Evolutionary conservation across 2,797 vertebrate species (phyloP), one percentile per base, ranked within the genome.

Genomic region (Parambassis ranga): DNA sequence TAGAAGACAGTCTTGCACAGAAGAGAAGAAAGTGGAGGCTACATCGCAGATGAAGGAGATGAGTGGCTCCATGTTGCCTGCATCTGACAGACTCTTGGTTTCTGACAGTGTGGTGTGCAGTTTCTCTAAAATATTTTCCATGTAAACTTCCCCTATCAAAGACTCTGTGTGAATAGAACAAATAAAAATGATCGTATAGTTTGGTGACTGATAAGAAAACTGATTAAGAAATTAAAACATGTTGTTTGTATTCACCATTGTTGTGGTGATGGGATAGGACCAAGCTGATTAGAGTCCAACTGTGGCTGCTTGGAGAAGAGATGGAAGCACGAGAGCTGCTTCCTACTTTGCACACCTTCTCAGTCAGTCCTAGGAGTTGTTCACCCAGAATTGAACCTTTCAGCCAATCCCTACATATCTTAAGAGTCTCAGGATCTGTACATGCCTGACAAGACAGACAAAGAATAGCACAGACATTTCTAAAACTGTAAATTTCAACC

Each of bases 21-120:
- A 96, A 14, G 91, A 95, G 91, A 98, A 99, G 86, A 98, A 97
- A 16, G 94, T 94, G 16, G 91, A 95, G 20, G 94, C 93, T 73
- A 98, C 94, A 7, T 98, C 95, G 0, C 96, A 98, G 87, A 98
- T 95, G 77, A 95, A 96, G 77, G 95, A 95, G 53, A 99, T 83
- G 11, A 95, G 92, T 0, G 94, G 93, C 75, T 95, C 94, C 75
- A 92, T 89, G 79, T 95, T 92, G 50, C 95, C 95, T 35, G 93
- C 92, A 55, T 98, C 95, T 8, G 95, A 95, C 63, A 95, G 91
- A 81, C 91, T 90, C 77, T 94, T 96, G 1, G 95, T 93, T 90
- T 94, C 94, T 6, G 91, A 94, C 18, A 99, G 86, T 50, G 95
- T 95, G 55, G 89, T 81, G 33, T 98, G 96, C 67, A 99, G 95